Evolutionary conservation across 1,140 invertebrate genomes (phyloP), one percentile per base, ranked within the genome.

Genomic region (Akabosia matsudoensis): DNA sequence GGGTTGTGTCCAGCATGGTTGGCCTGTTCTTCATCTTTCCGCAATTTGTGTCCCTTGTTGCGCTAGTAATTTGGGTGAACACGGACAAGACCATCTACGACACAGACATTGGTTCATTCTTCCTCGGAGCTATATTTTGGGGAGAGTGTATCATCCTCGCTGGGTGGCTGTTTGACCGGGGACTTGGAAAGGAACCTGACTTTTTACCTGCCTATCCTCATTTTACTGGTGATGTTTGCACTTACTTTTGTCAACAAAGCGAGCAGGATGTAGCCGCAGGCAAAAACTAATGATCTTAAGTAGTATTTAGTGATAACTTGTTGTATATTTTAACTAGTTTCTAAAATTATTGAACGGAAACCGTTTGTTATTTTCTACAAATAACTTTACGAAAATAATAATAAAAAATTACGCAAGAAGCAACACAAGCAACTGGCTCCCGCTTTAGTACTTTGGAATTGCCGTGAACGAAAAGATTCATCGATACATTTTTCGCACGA

Each of bases 1-100:
- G 26, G 1, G 70, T 61, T 14, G 34, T 67, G 14, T 31, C n/a
- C n/a, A 70, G 70, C 33, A 33, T 67, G 1, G n/a, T 74, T 1
- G 61, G 72, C 0, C 34, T 79, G 0, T 79, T 81, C 67, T 81
- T 81, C 56, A 26, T 81, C n/a, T 33, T 81, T 54, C 80, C 80
- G 14, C 80, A 81, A 24, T 81, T 81, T 52, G 28, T 56, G 16
- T 74, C 76, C 16, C 52, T 81, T 0, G 0, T 74, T 24, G 45
- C 61, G 0, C 74, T 79, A 4, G 77, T 81, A 22, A 0, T 78
- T 7, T 81, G 80, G 80, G 75, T 79, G 1, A 81, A 81, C 28
- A 33, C 37, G 16, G 78, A 81, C 37, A 13, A 18, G 13, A 73
- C 56, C 1, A 45, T 79, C 13, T 81, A 79, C 37, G 28, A 64